These are phyloP conservation scores for Acrocephalus kingi DNA, from an alignment of 2,113 vertebrate species.

Conservation along the genomic window DNA sequence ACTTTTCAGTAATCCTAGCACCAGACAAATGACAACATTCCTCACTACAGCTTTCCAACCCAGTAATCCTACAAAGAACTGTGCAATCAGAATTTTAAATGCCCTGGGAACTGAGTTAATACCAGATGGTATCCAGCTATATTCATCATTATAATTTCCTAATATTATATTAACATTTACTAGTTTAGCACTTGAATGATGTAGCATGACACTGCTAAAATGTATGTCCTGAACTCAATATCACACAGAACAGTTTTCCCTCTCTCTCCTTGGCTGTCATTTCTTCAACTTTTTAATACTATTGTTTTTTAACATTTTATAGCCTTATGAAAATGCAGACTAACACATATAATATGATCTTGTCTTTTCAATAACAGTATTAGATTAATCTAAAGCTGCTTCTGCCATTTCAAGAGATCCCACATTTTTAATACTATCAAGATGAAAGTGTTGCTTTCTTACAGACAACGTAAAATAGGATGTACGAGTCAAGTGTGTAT, in stretches of 20 bases:
- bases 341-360: background rate
- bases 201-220: background rate
- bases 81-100: conserved; percentile 45
- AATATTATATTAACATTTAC: conserved; percentile 54
- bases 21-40: conserved; percentile 17
- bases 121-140: conserved; percentile 44
- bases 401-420: background rate
- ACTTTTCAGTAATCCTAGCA: background rate
- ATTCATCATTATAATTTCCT: conserved; percentile 53
- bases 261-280: background rate
- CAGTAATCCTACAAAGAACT: conserved; percentile 37
- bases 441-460: background rate
- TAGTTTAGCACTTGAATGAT: conserved; percentile 40
- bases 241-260: background rate
- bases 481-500: background rate
- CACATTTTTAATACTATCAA: background rate
- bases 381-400: background rate
- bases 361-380: background rate
- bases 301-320: background rate
- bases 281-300: conserved; percentile 16
- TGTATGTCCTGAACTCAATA: background rate
- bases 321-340: background rate
- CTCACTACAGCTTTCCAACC: conserved; percentile 21
- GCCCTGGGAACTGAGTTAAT: conserved; percentile 39
- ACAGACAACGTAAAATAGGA: background rate